Evolutionary conservation across 2,797 vertebrate genomes (phyloP), one percentile per base, ranked within the genome.

Genomic region (Catamblyrhynchus diadema): DNA sequence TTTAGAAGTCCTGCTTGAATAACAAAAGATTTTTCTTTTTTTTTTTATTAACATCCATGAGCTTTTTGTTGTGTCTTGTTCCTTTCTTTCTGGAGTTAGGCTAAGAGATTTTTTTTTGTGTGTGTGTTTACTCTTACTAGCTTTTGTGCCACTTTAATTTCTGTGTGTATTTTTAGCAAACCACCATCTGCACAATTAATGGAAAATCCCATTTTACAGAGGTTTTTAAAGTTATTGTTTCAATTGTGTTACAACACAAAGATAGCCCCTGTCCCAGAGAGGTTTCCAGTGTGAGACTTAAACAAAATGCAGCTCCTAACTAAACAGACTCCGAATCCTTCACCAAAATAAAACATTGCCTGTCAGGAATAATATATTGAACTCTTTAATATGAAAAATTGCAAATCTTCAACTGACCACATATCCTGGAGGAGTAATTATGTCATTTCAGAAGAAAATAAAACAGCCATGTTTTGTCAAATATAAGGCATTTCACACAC

Each of bases 391-490:
- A 91, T 65, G 84, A 95, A 95, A 89, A 95, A 95, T 62, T 74
- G 54, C 74, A 89, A 90, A 78, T 92, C 93, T 96, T 94, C 84
- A 91, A 51, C 86, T 94, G 86, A 96, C 94, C 88, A 80, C 94
- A 90, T 95, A 87, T 94, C 92, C 94, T 95, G 86, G 71, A 95
- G 88, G 88, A 94, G 84, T 93, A 95, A 95, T 95, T 95, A 89
- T 92, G 84, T 92, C 79, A 93, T 95, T 94, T 89, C 75, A 95
- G 88, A 80, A 91, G 90, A 95, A 95, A 95, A 95, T 87, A 92
- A 92, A 89, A 57, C 94, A 94, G 93, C 75, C 90, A 94, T 62
- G 88, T 90, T 95, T 97, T 96, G 84, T 95, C 93, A 94, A 95
- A 95, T 95, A 91, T 53, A 94, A 65, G 90, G 67, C 95, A 92